Conservation (phyloP, 2,113 vertebrate genomes). For the Columbina picui region DNA sequence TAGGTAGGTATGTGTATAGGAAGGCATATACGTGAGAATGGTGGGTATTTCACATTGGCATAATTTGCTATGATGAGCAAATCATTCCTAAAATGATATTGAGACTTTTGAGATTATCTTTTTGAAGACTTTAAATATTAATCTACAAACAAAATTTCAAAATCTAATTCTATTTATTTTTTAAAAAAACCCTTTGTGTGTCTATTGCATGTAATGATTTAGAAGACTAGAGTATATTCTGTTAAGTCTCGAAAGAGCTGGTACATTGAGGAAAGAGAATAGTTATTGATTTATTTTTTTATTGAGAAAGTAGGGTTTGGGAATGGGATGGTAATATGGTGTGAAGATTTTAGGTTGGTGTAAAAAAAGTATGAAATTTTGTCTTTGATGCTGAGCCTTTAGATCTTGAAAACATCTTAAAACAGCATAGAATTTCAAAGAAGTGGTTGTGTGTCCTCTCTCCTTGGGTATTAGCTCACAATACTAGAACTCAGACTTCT, state of each 20-base stretch:
- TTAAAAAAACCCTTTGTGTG: neutral
- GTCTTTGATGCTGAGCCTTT: constrained; percentile 54
- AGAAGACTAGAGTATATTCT: neutral
- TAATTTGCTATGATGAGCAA: neutral
- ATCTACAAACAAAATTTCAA: neutral
- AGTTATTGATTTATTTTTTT: constrained; percentile 37
- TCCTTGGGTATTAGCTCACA: constrained; percentile 24
- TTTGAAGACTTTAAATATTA: constrained; percentile 38
- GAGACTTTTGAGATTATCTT: constrained; percentile 10
- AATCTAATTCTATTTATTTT: neutral
- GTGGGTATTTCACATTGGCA: neutral
- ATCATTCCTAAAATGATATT: neutral
- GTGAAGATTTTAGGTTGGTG: constrained; percentile 30
- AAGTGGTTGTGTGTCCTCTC: constrained; percentile 4
- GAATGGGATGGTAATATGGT: constrained; percentile 9
- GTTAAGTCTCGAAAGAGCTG: constrained; percentile 4
- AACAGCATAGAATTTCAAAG: constrained; percentile 57
- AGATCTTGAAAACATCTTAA: constrained; percentile 60
- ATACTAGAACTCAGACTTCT: neutral
- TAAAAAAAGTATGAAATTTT: constrained; percentile 39
- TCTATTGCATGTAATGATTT: constrained; percentile 27
- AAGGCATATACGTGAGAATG: neutral
- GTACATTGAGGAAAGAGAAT: constrained; percentile 45
- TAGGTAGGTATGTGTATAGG: neutral
- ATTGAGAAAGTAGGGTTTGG: constrained; percentile 35